Conservation (phyloP, 2,113 vertebrate species). For the Melanocharis versteri region DNA sequence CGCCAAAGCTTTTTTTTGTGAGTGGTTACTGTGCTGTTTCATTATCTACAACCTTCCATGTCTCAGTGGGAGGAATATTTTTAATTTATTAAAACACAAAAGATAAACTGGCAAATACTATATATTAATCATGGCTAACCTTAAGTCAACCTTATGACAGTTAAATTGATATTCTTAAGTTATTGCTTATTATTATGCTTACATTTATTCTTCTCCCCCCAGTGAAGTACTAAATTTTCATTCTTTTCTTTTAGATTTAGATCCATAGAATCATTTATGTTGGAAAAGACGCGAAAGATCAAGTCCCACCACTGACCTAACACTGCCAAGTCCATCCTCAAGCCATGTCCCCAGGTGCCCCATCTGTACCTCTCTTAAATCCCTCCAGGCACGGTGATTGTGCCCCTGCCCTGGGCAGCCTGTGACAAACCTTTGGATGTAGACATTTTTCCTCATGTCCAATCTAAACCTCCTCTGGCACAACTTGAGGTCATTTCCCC, state of each 20-base stretch:
- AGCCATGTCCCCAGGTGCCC: neutral
- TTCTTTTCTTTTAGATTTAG: neutral
- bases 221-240: neutral
- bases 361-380: neutral
- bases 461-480: neutral
- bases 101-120: conserved; percentile 18
- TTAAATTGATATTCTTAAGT: neutral
- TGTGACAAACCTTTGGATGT: neutral
- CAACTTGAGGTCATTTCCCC: neutral
- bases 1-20: neutral
- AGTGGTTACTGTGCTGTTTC: neutral
- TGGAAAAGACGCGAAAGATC: neutral
- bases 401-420: neutral
- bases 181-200: neutral
- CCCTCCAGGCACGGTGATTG: neutral
- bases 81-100: neutral
- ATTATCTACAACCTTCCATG: neutral
- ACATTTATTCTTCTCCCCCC: neutral
- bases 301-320: neutral
- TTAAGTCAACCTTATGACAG: neutral
- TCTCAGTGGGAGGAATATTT: neutral
- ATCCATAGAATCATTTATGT: neutral
- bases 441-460: neutral
- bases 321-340: neutral
- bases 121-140: conserved; percentile 19